Evolutionary conservation across 2,797 vertebrate genomes (phyloP).

Genomic region (Triplophysa yarkandensis): DNA sequence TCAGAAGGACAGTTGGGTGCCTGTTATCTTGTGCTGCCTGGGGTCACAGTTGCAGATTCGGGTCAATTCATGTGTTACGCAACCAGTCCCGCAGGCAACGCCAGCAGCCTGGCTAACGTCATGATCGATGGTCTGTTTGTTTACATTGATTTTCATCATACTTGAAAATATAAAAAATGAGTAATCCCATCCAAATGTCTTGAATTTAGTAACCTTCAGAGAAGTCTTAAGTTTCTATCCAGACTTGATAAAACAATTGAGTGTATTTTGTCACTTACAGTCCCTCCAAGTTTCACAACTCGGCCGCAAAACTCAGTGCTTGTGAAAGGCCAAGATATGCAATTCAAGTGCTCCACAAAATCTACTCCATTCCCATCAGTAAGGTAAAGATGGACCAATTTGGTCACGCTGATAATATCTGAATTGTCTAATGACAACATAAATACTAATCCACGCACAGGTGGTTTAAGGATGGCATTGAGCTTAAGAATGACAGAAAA

Average conservation of each 20-base stretch:
- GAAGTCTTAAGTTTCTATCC: not conserved
- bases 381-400: slow-evolving; percentile 70
- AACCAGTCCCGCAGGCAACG: slow-evolving; percentile 82
- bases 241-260: not conserved
- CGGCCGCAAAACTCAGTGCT: slow-evolving; percentile 85
- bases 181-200: not conserved
- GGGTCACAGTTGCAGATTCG: slow-evolving; percentile 80
- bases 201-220: not conserved
- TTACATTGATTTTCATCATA: not conserved
- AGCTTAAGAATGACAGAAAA: slow-evolving; percentile 79
- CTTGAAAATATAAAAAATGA: not conserved
- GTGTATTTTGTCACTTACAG: slow-evolving; percentile 65
- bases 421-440: not conserved
- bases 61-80: slow-evolving; percentile 95
- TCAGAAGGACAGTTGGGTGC: slow-evolving; percentile 85
- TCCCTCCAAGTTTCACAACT: slow-evolving; percentile 88
- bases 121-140: slow-evolving; percentile 86
- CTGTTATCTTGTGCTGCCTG: slow-evolving; percentile 88
- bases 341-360: slow-evolving; percentile 85
- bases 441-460: slow-evolving; percentile 63
- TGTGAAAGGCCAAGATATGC: slow-evolving; percentile 84
- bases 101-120: slow-evolving; percentile 87
- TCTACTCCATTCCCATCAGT: slow-evolving; percentile 83
- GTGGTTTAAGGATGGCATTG: slow-evolving; percentile 86
- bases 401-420: not conserved